Percentiles rank a stretch among this genome's conserved stretches.
Evolutionary conservation across 2,113 vertebrate genomes (phyloP).

Genomic region (Cephalophus harveyi): DNA sequence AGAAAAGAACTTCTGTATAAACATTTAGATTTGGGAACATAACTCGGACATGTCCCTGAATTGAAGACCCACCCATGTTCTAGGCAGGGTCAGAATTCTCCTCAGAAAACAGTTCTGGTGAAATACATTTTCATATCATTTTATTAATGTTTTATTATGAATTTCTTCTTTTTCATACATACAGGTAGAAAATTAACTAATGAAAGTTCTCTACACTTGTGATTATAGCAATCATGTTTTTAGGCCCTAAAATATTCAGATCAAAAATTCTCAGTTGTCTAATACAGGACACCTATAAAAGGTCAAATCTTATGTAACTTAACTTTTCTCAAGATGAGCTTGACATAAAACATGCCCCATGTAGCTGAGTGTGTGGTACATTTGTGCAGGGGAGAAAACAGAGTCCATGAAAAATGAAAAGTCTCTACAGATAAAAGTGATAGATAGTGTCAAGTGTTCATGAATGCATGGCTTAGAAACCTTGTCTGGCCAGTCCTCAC

Average conservation of each 20-base stretch:
- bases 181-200: neutral
- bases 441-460: neutral
- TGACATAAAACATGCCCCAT: neutral
- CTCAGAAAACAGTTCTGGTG: neutral
- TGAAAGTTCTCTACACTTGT: neutral
- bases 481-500: neutral
- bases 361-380: neutral
- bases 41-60: neutral
- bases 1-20: neutral
- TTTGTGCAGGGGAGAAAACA: neutral
- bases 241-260: neutral
- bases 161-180: neutral
- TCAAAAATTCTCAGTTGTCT: neutral
- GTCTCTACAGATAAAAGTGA: neutral
- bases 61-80: neutral
- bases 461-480: neutral
- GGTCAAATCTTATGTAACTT: neutral
- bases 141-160: neutral
- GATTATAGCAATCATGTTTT: neutral
- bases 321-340: neutral
- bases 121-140: neutral
- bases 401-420: neutral
- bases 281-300: neutral
- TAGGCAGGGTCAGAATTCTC: neutral
- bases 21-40: neutral